Base-by-base conservation (phyloP, 2,888 invertebrate species). In the Hololepta plana region DNA sequence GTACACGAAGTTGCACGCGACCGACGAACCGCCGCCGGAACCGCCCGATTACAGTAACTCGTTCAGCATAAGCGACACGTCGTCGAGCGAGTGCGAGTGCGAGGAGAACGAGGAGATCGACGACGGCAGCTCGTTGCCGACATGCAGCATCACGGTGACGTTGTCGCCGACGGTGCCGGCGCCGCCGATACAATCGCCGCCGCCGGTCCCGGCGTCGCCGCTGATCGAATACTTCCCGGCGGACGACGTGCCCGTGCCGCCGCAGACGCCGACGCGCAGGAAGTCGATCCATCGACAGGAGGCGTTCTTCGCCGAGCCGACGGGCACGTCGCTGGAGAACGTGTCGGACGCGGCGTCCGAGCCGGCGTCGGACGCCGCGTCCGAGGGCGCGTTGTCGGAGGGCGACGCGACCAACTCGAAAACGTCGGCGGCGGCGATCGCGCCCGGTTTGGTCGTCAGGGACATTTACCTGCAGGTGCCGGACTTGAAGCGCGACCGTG, bases 241-340 rank as follows among this genome's bases (percentile, higher is more conserved):
- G 3, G 40, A 43, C 4, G 45, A 49, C 14, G 50, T 53, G 30
- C 38, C 42, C 15, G 38, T 39, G 23, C 40, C 44, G 30, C 42
- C 46, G 9, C 20, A 35, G n/a, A 47, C 47, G 9, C 49, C 47
- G 15, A 38, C 42, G 31, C 59, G 81, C 26, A 62, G 79, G 35
- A 68, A 75, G 31, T 79, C 80, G 4, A 75, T 80, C 42, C 74
- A 76, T 29, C 65, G 84, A 10, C 84, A 84, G 49, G 80, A 81
- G 53, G 82, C 82, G 1, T 72, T 82, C 42, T 75, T 80, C 40
- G 73, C 74, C 16, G 75, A 74, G 45, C 73, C 75, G 4, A 72
- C 71, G 0, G 72, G 71, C 19, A 72, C 63, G 41, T 74, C 74
- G 1, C 52, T 75, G 24, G 76, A 76, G 45, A 75, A 74, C 45